Conservation (phyloP, 2,113 vertebrate genomes). For the Arizona elegans region DNA sequence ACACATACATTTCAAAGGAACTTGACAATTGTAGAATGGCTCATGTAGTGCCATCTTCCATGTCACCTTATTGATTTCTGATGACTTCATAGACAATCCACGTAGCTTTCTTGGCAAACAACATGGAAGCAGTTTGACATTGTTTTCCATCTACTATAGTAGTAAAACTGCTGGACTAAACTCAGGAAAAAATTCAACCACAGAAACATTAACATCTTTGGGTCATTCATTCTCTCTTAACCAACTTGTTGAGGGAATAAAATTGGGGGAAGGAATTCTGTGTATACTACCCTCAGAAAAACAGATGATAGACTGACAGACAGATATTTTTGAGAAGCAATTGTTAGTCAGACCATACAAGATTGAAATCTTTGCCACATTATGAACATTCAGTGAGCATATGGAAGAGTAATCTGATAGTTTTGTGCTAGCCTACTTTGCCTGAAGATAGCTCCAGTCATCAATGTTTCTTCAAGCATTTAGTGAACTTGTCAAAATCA, state of each 20-base stretch:
- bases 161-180: background rate
- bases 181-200: background rate
- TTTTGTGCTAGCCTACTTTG: background rate
- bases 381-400: background rate
- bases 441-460: background rate
- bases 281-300: background rate
- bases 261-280: background rate
- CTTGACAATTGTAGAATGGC: background rate
- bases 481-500: background rate
- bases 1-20: background rate
- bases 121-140: background rate
- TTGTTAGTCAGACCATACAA: background rate
- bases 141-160: background rate
- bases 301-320: background rate
- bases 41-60: background rate
- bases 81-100: background rate
- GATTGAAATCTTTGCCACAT: background rate
- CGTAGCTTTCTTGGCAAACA: background rate
- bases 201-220: background rate
- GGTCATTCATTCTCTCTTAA: background rate
- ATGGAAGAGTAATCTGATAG: background rate
- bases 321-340: background rate
- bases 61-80: background rate
- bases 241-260: background rate
- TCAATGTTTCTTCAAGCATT: background rate